Conservation (phyloP, 2,113 vertebrate species). For the Urocolius indicus region DNA sequence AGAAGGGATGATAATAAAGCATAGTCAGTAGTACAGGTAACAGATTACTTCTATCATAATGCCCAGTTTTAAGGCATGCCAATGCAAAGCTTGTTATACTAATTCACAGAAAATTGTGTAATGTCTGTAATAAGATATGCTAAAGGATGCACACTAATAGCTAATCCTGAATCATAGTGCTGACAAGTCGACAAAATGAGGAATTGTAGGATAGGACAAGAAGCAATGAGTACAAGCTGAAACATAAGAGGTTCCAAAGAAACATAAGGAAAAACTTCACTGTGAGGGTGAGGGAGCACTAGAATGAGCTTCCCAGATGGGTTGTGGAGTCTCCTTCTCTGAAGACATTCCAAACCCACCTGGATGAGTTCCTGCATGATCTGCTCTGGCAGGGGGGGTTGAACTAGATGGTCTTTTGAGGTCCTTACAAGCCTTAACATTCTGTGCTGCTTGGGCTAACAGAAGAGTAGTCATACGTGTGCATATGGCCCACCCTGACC, state of each 20-base stretch:
- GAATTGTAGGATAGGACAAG: background rate
- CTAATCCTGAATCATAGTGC: background rate
- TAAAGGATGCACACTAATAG: background rate
- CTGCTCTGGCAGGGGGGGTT: no score
- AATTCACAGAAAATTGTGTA: background rate
- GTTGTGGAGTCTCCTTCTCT: no score
- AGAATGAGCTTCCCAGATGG: no score
- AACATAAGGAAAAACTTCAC: no score
- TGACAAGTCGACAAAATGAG: background rate
- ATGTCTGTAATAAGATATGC: background rate
- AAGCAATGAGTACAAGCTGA: no score
- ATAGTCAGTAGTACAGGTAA: background rate
- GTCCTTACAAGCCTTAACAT: no score
- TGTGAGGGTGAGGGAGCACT: no score
- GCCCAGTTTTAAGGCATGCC: background rate
- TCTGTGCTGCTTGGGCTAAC: no score
- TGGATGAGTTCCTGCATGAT: no score
- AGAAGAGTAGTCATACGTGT: background rate
- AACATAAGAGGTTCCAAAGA: no score
- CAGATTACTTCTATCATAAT: background rate
- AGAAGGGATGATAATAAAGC: background rate
- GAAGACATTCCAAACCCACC: no score
- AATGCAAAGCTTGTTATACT: background rate
- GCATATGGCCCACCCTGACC: background rate
- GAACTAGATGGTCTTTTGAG: no score